These are phyloP conservation scores for Euglossa dilemma DNA, from an alignment of 1,140 invertebrate genomes.

Conservation along the genomic window DNA sequence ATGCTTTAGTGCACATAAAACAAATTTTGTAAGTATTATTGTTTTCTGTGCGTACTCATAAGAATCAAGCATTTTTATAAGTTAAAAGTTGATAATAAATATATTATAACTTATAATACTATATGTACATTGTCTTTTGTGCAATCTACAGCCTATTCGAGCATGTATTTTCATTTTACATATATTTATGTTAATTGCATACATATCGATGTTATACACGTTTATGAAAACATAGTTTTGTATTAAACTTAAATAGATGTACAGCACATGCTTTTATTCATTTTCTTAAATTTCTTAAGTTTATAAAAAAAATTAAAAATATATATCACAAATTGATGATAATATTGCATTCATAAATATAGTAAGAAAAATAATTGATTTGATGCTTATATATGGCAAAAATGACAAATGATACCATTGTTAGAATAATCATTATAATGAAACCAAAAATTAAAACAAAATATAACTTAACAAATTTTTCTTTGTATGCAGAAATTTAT, in stretches of 20 bases:
- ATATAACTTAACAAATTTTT: background rate
- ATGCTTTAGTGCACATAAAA: slow-evolving; percentile 35
- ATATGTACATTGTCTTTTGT: slow-evolving; percentile 33
- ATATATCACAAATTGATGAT: slow-evolving; percentile 19
- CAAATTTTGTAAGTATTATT: slow-evolving; percentile 3
- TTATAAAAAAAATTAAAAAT: slow-evolving; percentile 5
- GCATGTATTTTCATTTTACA: slow-evolving; percentile 21
- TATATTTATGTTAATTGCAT: slow-evolving; percentile 15
- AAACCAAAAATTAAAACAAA: background rate
- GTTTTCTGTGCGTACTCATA: slow-evolving; percentile 36
- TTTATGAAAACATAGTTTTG: background rate
- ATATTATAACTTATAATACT: slow-evolving; percentile 27
- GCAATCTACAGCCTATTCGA: slow-evolving; percentile 25
- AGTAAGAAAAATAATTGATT: background rate
- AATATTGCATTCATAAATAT: slow-evolving; percentile 14
- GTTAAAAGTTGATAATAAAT: slow-evolving; percentile 38
- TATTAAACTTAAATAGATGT: slow-evolving; percentile 20
- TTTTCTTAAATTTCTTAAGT: slow-evolving; percentile 14
- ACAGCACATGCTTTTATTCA: slow-evolving; percentile 4
- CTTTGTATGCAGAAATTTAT: background rate
- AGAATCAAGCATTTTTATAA: slow-evolving; percentile 57
- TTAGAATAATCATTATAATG: background rate
- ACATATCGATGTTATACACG: slow-evolving; percentile 15
- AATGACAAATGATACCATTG: background rate
- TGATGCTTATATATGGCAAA: background rate